Evolutionary conservation across 1,140 invertebrate genomes (phyloP).

Genomic region (Trichonephila inaurata): DNA sequence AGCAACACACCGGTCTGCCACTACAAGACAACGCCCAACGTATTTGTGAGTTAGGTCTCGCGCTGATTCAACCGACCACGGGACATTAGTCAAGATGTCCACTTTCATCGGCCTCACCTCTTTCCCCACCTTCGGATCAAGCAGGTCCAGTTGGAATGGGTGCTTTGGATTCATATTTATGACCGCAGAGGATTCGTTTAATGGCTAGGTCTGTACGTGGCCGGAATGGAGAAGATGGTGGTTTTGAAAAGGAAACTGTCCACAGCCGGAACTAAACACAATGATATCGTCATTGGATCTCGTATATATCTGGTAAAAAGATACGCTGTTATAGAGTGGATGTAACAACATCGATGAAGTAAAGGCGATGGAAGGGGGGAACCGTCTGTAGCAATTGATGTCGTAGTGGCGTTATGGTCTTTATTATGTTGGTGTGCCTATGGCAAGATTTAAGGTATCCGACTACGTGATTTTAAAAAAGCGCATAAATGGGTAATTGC

Average conservation of each 20-base stretch:
- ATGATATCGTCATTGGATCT: neutral
- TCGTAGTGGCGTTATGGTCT: too few species aligned
- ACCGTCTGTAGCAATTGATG: too few species aligned
- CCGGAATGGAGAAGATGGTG: neutral
- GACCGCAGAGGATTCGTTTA: neutral
- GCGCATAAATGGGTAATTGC: too few species aligned
- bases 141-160: neutral
- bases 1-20: neutral
- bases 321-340: neutral
- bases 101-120: constrained; percentile 13
- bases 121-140: neutral
- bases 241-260: neutral
- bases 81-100: constrained; percentile 21
- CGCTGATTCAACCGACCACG: neutral
- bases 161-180: constrained; percentile 14
- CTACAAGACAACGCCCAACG: neutral
- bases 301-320: constrained; percentile 12
- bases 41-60: constrained; percentile 2
- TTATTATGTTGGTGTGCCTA: too few species aligned
- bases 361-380: too few species aligned
- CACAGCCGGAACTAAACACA: neutral
- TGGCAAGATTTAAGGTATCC: too few species aligned
- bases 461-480: too few species aligned
- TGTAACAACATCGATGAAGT: too few species aligned
- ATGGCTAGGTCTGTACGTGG: neutral